These are phyloP conservation scores for Micromys minutus DNA, from an alignment of 2,113 vertebrate genomes.

Conservation along the genomic window DNA sequence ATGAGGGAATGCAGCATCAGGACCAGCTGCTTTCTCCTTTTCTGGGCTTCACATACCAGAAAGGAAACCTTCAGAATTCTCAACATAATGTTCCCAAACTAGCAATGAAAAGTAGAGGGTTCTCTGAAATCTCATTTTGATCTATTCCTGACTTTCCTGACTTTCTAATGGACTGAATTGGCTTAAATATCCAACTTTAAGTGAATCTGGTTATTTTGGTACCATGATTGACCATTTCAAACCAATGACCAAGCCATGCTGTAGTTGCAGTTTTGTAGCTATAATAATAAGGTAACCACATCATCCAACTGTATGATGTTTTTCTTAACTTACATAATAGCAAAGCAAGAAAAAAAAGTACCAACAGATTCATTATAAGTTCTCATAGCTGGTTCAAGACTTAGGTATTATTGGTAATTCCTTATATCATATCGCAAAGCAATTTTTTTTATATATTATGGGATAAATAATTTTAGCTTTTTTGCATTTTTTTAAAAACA, in stretches of 20 bases:
- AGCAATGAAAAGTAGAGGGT: neutral
- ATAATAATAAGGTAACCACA: neutral
- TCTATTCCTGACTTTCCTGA: neutral
- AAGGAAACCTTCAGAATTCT: neutral
- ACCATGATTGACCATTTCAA: neutral
- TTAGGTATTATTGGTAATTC: neutral
- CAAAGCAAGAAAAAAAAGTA: neutral
- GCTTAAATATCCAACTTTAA: neutral
- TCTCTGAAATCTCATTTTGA: neutral
- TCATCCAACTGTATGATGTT: neutral
- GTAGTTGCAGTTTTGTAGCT: neutral
- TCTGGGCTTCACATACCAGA: neutral
- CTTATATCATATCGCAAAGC: neutral
- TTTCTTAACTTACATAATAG: neutral
- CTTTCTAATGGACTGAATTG: neutral
- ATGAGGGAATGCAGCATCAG: neutral
- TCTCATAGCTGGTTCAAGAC: neutral
- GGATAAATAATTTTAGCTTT: slow-evolving; percentile 69
- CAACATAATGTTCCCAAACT: too few species aligned
- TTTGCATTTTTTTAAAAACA: slow-evolving; percentile 78
- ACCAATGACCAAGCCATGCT: neutral
- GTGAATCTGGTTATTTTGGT: neutral
- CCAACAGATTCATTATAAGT: neutral
- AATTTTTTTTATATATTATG: slow-evolving; percentile 54
- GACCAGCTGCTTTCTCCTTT: neutral